These are phyloP conservation scores for Meiosimyza decipiens DNA, from an alignment of 2,888 invertebrate species.

Conservation along the genomic window DNA sequence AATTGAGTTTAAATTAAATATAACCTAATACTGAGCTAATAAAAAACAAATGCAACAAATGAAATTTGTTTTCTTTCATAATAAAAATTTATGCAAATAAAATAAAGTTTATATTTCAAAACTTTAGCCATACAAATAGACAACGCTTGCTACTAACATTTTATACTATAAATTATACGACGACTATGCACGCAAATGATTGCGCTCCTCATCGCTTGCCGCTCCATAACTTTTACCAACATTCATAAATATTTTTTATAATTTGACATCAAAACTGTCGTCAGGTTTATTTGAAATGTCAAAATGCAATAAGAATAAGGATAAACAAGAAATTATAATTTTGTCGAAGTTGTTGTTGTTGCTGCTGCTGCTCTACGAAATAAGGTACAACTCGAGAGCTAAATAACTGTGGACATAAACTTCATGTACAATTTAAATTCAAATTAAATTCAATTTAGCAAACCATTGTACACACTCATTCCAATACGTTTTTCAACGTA, in stretches of 20 bases:
- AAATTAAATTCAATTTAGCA: constrained; percentile 62
- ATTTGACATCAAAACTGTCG: constrained; percentile 45
- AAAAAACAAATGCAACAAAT: neutral
- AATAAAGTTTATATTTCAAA: constrained; percentile 34
- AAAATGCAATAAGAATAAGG: constrained; percentile 33
- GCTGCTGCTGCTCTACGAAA: constrained; percentile 3
- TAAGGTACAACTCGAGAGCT: constrained; percentile 15
- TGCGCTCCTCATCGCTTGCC: no score
- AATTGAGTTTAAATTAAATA: no score
- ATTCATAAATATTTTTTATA: constrained; percentile 17
- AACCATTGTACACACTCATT: constrained; percentile 37
- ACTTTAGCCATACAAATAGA: neutral
- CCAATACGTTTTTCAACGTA: constrained; percentile 22
- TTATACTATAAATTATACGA: no score
- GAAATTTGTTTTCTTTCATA: constrained; percentile 7
- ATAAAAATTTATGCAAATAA: constrained; percentile 43
- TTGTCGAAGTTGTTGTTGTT: neutral
- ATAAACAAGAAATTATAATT: constrained; percentile 23
- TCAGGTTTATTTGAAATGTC: constrained; percentile 42
- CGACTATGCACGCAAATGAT: no score
- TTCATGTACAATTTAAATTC: constrained; percentile 57
- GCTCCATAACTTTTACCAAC: no score
- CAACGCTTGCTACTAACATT: neutral
- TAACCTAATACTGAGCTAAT: neutral
- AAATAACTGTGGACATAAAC: constrained; percentile 20